phyloP scores from a whole-genome alignment of 2,797 vertebrate genomes.

The Acanthurus leucopareius region DNA sequence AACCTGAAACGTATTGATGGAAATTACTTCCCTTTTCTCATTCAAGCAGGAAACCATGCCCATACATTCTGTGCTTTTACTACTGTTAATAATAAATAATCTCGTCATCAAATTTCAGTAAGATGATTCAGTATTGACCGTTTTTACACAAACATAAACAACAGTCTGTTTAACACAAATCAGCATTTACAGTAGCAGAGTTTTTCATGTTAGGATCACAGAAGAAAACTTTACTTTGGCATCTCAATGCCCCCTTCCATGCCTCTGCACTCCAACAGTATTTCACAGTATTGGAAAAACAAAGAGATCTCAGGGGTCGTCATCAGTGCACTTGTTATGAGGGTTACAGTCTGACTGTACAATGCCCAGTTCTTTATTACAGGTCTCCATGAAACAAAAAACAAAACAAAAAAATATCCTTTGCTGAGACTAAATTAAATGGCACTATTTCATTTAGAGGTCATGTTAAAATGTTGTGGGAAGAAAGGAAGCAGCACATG shows the following conservation, averaged over 20 bases:
- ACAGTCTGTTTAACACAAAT: constrained; percentile 6
- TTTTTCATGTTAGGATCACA: not conserved
- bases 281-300: constrained; percentile 18
- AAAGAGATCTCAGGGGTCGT: constrained; percentile 16
- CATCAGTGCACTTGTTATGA: constrained; percentile 60
- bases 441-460: constrained; percentile 40
- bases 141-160: constrained; percentile 9
- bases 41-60: constrained; percentile 8
- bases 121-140: constrained; percentile 14
- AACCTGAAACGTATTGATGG: constrained; percentile 19
- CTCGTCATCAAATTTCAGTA: constrained; percentile 1
- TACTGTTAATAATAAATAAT: constrained; percentile 16
- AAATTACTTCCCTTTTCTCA: not conserved
- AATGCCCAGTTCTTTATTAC: constrained; percentile 17
- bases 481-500: not conserved
- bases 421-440: constrained; percentile 26
- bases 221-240: constrained; percentile 16
- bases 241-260: constrained; percentile 16
- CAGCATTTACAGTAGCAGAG: constrained; percentile 15
- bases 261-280: constrained; percentile 25
- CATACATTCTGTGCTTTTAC: constrained; percentile 23
- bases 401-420: constrained; percentile 23
- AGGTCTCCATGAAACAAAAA: constrained; percentile 13
- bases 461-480: not conserved
- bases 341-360: constrained; percentile 33